Evolutionary conservation across 2,888 invertebrate species (phyloP).

Genomic region (Machimus rusticus): DNA sequence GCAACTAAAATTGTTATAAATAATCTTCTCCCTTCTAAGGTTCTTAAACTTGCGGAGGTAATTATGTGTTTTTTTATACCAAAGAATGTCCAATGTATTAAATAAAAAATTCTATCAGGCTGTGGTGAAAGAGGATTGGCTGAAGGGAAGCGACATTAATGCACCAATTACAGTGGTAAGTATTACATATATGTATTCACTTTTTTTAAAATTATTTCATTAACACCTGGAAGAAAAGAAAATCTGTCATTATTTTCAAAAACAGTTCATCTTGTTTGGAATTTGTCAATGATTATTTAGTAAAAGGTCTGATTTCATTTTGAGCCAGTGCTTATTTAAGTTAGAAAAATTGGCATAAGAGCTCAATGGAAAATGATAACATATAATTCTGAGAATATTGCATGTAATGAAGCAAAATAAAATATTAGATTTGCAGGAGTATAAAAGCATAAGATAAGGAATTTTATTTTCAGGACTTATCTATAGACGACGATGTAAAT

Average conservation of each 20-base stretch:
- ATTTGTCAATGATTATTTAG: constrained; percentile 16
- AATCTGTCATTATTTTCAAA: background rate
- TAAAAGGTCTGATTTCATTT: constrained; percentile 28
- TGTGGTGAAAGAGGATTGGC: constrained; percentile 9
- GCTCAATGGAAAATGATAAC: background rate
- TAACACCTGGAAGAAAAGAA: background rate
- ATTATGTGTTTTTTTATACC: background rate
- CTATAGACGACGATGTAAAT: constrained; percentile 1
- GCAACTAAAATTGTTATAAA: constrained; percentile 11
- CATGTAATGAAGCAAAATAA: background rate
- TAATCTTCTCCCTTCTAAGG: background rate
- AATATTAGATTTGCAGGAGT: background rate
- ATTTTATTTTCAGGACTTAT: constrained; percentile 6
- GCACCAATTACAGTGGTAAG: constrained; percentile 14
- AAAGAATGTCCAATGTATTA: background rate
- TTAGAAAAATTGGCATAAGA: background rate
- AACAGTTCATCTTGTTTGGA: background rate
- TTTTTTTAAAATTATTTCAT: no score
- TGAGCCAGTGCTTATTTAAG: background rate
- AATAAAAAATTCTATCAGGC: background rate
- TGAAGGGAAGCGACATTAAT: background rate
- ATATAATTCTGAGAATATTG: background rate
- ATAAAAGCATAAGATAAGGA: background rate
- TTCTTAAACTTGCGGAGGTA: constrained; percentile 6
- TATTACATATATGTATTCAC: background rate